phyloP scores from a whole-genome alignment of 2,888 invertebrate species.

The Scotopteryx bipunctaria region DNA sequence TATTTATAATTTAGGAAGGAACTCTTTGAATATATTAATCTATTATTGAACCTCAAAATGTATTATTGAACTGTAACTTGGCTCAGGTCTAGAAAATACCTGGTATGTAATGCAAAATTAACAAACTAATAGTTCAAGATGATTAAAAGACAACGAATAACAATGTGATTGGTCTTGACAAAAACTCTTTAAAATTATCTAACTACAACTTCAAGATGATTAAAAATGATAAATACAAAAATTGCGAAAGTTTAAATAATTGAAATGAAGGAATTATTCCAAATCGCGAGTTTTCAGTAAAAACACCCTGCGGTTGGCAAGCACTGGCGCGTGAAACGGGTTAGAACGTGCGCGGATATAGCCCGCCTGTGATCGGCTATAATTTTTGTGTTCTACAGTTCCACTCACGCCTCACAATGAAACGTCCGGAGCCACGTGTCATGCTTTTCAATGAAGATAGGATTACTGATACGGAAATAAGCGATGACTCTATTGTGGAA shows the following conservation, averaged over 20 bases:
- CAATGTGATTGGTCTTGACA: no score
- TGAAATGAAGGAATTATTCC: conserved; percentile 14
- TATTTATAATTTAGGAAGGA: no score
- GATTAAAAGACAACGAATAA: no score
- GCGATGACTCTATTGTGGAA: conserved; percentile 25
- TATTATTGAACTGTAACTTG: no score
- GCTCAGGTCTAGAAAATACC: no score
- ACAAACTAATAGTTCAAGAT: no score
- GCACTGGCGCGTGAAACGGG: conserved; percentile 80
- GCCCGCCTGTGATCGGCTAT: conserved; percentile 81
- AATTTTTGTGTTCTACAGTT: conserved; percentile 79
- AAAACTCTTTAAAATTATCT: no score
- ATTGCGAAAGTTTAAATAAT: conserved; percentile 5
- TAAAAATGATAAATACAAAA: background rate
- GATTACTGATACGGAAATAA: conserved; percentile 27
- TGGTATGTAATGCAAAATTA: no score
- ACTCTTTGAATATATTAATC: no score
- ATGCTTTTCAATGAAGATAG: conserved; percentile 34
- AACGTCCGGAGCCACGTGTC: conserved; percentile 51
- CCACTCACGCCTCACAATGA: conserved; percentile 65
- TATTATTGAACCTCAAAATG: no score
- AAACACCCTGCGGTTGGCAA: conserved; percentile 52
- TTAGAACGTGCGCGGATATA: conserved; percentile 78
- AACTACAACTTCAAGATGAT: no score
- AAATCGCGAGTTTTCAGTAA: conserved; percentile 20